Base-by-base conservation (phyloP, 2,888 invertebrate genomes). In the Cryptocephalus moraei region DNA sequence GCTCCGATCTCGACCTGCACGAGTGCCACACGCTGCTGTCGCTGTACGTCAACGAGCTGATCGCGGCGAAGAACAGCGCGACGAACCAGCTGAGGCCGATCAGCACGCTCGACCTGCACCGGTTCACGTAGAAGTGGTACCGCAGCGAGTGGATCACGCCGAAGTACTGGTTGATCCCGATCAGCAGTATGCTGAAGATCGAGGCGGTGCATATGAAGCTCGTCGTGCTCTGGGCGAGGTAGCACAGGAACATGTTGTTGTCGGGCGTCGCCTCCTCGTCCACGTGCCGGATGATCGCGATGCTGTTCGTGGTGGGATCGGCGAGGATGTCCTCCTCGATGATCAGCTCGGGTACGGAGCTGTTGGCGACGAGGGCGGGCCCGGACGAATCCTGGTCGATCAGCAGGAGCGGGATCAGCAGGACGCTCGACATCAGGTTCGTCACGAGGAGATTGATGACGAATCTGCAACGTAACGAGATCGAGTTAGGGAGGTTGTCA, bases 111-210 rank as follows among this genome's bases (percentile, higher is more conserved):
- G 74, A 75, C 50, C 74, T 70, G 43, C 72, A 64, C 49, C 73
- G 75, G 63, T 75, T 75, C 51, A 78, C 73, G 49, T 74, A 72
- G 49, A 77, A 75, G 50, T 79, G 78, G 61, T 82, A 82, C 38
- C 80, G 73, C 34, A 83, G 65, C 1, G 82, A 81, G 51, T 79
- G 79, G 40, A 81, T 76, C 9, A 83, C 80, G 1, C 82, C 82
- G 55, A 78, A 78, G 62, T 81, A 82, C 57, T 82, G 77, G 61
- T 82, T 82, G 46, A 81, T 65, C 8, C 79, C 80, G 54, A 82
- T 81, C 34, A 81, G 69, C 8, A 82, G 70, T 8, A 81, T 75
- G 44, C 81, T 79, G 47, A 81, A 70, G 40, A 81, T 76, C 43
- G 80, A 80, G 1, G 80, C 77, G 1, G 79, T 73, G 46, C 75